Percentiles rank a stretch among this genome's conserved stretches.
phyloP scores from a whole-genome alignment of 2,113 vertebrate species.

The Pycnonotus jocosus region DNA sequence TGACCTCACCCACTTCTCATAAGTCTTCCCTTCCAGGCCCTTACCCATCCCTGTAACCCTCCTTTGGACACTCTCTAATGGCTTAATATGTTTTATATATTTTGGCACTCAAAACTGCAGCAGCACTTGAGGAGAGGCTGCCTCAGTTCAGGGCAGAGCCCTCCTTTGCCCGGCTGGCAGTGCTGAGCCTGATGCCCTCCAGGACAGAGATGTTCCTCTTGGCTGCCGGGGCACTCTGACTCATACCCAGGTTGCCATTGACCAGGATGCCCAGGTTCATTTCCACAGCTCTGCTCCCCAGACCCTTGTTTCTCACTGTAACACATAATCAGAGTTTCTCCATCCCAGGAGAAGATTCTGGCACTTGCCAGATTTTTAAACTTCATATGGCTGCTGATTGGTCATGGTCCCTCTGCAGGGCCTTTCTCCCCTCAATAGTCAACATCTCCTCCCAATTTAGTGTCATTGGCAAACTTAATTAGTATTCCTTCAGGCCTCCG shows the following conservation, averaged over 20 bases:
- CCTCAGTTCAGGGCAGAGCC: accelerated
- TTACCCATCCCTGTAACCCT: neutral
- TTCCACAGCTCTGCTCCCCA: too few relatives aligned
- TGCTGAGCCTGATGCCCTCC: accelerated
- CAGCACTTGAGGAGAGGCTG: accelerated
- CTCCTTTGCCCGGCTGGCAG: accelerated
- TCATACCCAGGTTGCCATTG: neutral
- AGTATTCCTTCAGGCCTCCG: neutral
- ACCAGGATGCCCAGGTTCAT: too few relatives aligned
- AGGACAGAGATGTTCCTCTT: neutral
- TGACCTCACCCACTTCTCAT: accelerated
- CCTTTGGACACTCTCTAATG: neutral
- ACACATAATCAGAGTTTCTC: neutral
- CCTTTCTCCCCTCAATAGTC: neutral
- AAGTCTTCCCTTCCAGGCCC: neutral
- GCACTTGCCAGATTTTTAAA: neutral
- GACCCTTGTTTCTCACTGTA: neutral
- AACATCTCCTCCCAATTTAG: accelerated
- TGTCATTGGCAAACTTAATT: accelerated
- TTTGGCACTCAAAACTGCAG: neutral
- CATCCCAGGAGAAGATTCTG: neutral
- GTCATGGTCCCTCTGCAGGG: accelerated
- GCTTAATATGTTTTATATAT: neutral
- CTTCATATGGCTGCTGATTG: accelerated
- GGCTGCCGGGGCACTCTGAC: neutral